A percentile compares a stretch with the other conserved stretches of the same genome.
Evolutionary conservation across 2,888 invertebrate genomes (phyloP).

Genomic region (Chymomyza procnemis): DNA sequence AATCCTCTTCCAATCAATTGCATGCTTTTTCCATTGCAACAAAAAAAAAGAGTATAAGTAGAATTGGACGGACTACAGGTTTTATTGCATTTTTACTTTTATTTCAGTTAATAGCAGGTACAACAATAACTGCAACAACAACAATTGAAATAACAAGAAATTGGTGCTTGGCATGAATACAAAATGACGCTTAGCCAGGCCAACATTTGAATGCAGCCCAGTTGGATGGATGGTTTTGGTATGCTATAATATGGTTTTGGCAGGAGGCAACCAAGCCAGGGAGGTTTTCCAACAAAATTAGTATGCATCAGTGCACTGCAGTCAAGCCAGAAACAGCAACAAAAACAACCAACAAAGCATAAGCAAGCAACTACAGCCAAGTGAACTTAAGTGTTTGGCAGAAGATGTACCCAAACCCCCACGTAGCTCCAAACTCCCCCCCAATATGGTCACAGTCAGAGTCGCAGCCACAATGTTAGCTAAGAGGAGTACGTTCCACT

Average conservation of each 20-base stretch:
- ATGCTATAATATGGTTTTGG: neutral
- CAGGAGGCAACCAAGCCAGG: neutral
- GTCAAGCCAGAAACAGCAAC: conserved; percentile 32
- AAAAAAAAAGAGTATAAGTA: neutral
- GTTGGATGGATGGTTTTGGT: neutral
- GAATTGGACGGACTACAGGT: conserved; percentile 36
- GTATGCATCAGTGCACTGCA: conserved; percentile 68
- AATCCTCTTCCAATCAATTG: too few species aligned
- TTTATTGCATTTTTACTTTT: conserved; percentile 69
- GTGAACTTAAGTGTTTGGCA: conserved; percentile 33
- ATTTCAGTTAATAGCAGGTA: conserved; percentile 66
- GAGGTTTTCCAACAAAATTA: conserved; percentile 45
- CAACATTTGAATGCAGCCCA: conserved; percentile 39
- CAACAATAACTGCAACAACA: conserved; percentile 41
- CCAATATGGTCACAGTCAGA: neutral
- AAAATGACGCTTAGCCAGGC: conserved; percentile 68
- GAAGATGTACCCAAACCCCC: neutral
- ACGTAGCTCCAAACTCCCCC: neutral
- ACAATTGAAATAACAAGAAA: conserved; percentile 52
- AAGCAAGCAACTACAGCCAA: conserved; percentile 24
- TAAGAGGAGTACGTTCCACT: conserved; percentile 64
- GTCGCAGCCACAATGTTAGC: conserved; percentile 15
- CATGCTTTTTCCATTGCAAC: too few species aligned
- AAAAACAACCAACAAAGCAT: too few species aligned
- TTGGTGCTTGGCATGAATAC: conserved; percentile 77